These are phyloP conservation scores for Aradophagus sp. DNA, from an alignment of 1,140 invertebrate genomes.

Conservation along the genomic window DNA sequence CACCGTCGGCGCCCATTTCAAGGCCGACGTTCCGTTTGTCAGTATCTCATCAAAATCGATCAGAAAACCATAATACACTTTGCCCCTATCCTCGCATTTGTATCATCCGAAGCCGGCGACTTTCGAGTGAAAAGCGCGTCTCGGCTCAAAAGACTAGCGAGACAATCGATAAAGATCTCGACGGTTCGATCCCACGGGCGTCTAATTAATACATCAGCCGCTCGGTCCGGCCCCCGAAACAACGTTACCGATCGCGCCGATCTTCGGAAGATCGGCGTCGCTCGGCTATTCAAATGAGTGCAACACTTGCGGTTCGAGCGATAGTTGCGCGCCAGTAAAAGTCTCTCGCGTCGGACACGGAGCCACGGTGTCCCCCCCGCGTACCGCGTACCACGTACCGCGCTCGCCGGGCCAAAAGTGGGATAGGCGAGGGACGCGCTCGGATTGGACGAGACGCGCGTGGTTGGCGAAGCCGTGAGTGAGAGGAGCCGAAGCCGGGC, in stretches of 20 bases:
- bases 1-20: too few relatives aligned
- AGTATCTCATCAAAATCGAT: too few relatives aligned
- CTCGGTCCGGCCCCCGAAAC: conserved; percentile 2
- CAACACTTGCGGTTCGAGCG: conserved; percentile 53
- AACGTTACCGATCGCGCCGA: neutral
- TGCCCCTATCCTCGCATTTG: too few relatives aligned
- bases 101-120: too few relatives aligned
- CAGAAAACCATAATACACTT: too few relatives aligned
- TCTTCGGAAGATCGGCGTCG: conserved; percentile 10
- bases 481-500: conserved; percentile 30
- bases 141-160: too few relatives aligned
- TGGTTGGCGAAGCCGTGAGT: conserved; percentile 47
- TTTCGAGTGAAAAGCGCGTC: too few relatives aligned
- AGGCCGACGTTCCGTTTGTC: too few relatives aligned
- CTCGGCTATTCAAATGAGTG: conserved; percentile 33
- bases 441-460: conserved; percentile 56
- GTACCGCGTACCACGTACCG: neutral
- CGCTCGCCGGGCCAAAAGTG: conserved; percentile 33
- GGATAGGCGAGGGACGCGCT: conserved; percentile 49
- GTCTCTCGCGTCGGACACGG: conserved; percentile 44
- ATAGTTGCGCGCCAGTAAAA: conserved; percentile 51
- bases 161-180: too few relatives aligned
- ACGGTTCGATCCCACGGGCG: too few relatives aligned
- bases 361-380: conserved; percentile 12
- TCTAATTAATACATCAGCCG: too few relatives aligned